Evolutionary conservation across 2,797 vertebrate genomes (phyloP), one percentile per base, ranked within the genome.

Genomic region (Schizothorax lantsangensis): DNA sequence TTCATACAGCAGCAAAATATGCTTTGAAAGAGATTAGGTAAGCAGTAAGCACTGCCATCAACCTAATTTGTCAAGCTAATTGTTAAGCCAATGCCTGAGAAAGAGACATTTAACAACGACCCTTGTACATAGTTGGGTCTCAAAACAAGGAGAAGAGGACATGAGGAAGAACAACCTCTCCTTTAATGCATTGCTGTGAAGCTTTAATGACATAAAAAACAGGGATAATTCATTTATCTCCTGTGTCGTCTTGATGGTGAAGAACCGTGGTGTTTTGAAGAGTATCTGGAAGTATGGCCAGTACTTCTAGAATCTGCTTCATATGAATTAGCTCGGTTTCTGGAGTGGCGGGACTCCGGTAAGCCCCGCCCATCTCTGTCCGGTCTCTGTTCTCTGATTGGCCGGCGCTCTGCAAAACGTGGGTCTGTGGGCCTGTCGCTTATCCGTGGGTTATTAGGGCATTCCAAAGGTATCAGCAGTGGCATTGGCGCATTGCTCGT

Each of bases 381-480:
- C 0, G 23, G 85, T 36, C 12, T 33, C 66, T 9, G 66, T n/a
- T 80, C 83, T 85, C 87, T 33, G 0, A 49, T 91, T 85, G 69
- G 88, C 59, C 49, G 14, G 4, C 91, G 91, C 4, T 87, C 73
- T 0, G 90, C 85, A 86, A 95, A 91, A 2, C 96, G 91, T 0
- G 96, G 96, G 88, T 96, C 95, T 33, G 89, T 91, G 0, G 86
- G 94, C 10, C 89, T 92, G 54, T 93, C 88, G 1, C 30, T n/a
- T 1, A 11, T 38, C 36, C 66, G 57, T 2, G 79, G 84, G 26
- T 96, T 95, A 68, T 91, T 91, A 0, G 86, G 92, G 2, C 89
- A 89, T 36, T 94, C 93, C 26, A 84, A 38, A 12, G 66, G 59
- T n/a, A 68, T 68, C 6, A 75, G 23, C n/a, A 57, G 40, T 15